A percentile compares a stretch with the other conserved stretches of the same genome.
These are phyloP conservation scores for Periophthalmus modestus DNA, from an alignment of 2,113 vertebrate genomes.

Conservation along the genomic window DNA sequence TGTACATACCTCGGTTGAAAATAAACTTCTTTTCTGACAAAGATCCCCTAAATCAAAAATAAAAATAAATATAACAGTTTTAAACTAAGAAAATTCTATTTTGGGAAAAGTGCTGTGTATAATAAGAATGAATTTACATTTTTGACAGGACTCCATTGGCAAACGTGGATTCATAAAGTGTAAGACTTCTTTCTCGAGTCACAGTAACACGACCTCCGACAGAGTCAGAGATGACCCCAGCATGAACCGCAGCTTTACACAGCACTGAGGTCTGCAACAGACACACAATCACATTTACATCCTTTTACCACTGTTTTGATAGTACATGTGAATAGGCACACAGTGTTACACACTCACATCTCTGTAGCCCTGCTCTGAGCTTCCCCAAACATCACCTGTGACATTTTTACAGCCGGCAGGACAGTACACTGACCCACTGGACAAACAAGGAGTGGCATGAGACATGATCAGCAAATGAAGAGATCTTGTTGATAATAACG, in stretches of 20 bases:
- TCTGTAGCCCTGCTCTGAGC: conserved; percentile 82
- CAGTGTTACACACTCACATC: conserved; percentile 77
- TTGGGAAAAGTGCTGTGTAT: background rate
- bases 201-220: conserved; percentile 79
- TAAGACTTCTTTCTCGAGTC: conserved; percentile 79
- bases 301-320: background rate
- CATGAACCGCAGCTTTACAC: conserved; percentile 85
- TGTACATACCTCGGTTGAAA: conserved; percentile 79
- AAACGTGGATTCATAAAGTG: conserved; percentile 82
- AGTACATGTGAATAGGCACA: background rate
- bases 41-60: conserved; percentile 75
- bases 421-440: conserved; percentile 78
- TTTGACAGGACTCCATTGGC: conserved; percentile 85
- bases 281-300: background rate
- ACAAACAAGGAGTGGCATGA: conserved; percentile 21
- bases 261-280: conserved; percentile 82
- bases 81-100: background rate
- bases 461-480: background rate
- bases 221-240: conserved; percentile 77
- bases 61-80: background rate
- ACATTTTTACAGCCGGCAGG: conserved; percentile 84
- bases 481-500: background rate
- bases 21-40: conserved; percentile 85
- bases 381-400: conserved; percentile 86
- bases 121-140: conserved; percentile 67